A percentile compares a stretch with the other conserved stretches of the same genome.
Evolutionary conservation across 2,888 invertebrate genomes (phyloP).

Genomic region (Eurytoma californica): DNA sequence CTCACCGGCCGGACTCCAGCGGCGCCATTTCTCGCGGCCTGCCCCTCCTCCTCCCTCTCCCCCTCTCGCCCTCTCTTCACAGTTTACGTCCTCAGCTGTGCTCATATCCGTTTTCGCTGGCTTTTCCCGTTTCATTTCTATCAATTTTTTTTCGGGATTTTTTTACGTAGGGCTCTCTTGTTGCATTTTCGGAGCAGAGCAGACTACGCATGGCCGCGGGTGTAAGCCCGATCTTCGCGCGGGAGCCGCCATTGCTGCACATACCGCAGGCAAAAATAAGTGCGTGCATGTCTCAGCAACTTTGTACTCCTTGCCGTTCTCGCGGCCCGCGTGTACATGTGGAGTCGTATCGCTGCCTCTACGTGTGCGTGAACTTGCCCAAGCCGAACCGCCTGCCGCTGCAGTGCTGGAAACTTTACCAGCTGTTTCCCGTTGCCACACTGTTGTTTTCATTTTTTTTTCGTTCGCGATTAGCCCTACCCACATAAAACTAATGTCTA

Average conservation of each 20-base stretch:
- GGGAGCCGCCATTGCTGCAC: conserved; percentile 73
- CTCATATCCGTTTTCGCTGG: conserved; percentile 66
- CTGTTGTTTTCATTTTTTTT: conserved; percentile 51
- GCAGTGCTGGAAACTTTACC: conserved; percentile 52
- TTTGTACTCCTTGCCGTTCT: conserved; percentile 11
- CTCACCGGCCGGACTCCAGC: conserved; percentile 71
- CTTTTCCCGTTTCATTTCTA: neutral
- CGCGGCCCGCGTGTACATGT: neutral
- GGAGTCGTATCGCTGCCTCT: neutral
- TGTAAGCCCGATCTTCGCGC: conserved; percentile 69
- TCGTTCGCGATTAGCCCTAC: conserved; percentile 14
- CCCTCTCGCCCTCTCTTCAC: neutral
- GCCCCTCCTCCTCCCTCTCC: neutral
- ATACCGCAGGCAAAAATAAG: conserved; percentile 10
- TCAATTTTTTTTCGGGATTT: neutral
- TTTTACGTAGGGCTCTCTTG: neutral
- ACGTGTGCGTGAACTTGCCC: conserved; percentile 28
- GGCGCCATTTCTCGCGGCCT: conserved; percentile 43
- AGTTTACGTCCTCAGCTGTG: neutral
- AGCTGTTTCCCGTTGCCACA: conserved; percentile 51
- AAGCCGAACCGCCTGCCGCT: conserved; percentile 56
- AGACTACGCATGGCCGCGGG: neutral
- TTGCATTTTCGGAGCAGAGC: neutral
- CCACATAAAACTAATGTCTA: too few species aligned
- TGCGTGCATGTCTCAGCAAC: conserved; percentile 15